These are phyloP conservation scores for Macrophya annulata DNA, from an alignment of 2,888 invertebrate species.

Conservation along the genomic window DNA sequence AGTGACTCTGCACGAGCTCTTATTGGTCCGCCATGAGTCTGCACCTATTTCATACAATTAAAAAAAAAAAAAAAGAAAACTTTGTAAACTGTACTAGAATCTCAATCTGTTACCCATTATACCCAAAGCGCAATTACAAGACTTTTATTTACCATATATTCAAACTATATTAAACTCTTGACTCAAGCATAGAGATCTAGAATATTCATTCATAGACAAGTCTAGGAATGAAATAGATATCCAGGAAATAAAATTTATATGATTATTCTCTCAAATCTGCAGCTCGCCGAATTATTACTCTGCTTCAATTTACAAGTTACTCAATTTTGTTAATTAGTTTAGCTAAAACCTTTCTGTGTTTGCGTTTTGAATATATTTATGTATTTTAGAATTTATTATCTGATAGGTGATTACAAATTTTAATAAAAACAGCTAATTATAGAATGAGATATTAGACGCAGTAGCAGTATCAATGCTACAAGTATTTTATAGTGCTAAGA, in stretches of 20 bases:
- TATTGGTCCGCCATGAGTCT: conserved; percentile 91
- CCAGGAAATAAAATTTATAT: background rate
- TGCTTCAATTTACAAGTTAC: background rate
- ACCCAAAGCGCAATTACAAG: conserved; percentile 17
- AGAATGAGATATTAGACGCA: background rate
- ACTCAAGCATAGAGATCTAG: background rate
- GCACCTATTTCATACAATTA: conserved; percentile 80
- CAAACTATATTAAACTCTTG: background rate
- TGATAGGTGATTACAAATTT: conserved; percentile 42
- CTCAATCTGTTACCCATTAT: background rate
- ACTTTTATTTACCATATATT: background rate
- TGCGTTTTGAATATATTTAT: conserved; percentile 7
- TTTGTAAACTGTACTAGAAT: background rate
- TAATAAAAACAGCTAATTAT: background rate
- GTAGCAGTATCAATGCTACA: background rate
- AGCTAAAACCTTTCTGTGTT: background rate
- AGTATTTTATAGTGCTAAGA: background rate
- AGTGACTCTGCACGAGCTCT: conserved; percentile 90
- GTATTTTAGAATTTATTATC: background rate
- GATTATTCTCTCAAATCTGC: too few relatives aligned
- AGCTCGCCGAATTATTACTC: background rate
- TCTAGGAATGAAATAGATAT: background rate
- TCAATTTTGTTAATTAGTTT: background rate
- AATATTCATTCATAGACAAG: background rate
- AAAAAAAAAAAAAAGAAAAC: background rate